A percentile compares a stretch with the other conserved stretches of the same genome.
Evolutionary conservation across 2,888 invertebrate species (phyloP).

Genomic region (Cryptus armator): DNA sequence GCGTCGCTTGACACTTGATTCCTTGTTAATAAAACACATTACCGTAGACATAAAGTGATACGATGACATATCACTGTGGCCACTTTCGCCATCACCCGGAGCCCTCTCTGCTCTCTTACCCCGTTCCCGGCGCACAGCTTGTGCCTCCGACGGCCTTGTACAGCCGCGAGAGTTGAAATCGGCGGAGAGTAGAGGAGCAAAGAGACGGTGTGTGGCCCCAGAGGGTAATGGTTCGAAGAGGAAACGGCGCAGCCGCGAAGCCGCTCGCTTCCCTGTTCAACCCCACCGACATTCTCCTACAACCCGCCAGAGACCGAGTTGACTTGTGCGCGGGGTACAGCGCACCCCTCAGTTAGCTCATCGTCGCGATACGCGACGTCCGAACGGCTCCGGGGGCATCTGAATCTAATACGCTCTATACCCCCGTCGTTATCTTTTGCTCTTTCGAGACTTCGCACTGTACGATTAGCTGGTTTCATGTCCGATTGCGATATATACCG

Average conservation of each 20-base stretch:
- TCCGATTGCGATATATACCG: not conserved
- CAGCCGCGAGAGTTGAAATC: slow-evolving; percentile 53
- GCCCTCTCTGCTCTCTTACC: slow-evolving; percentile 13
- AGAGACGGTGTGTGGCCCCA: slow-evolving; percentile 21
- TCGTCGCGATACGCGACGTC: slow-evolving; percentile 65
- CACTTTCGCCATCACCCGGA: slow-evolving; percentile 14
- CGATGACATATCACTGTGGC: slow-evolving; percentile 75
- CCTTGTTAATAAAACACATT: slow-evolving; percentile 80
- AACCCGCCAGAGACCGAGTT: slow-evolving; percentile 73
- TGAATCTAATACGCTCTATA: slow-evolving; percentile 29
- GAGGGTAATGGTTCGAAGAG: slow-evolving; percentile 79
- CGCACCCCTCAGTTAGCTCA: slow-evolving; percentile 65
- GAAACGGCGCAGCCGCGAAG: slow-evolving; percentile 80
- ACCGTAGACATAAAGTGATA: slow-evolving; percentile 79
- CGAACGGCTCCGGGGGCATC: slow-evolving; percentile 25
- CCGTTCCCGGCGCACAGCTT: slow-evolving; percentile 25
- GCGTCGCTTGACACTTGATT: slow-evolving; percentile 74
- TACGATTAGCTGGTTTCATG: not conserved
- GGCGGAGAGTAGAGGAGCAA: slow-evolving; percentile 56
- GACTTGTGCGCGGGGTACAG: slow-evolving; percentile 75
- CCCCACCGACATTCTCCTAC: slow-evolving; percentile 67
- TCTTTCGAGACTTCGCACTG: not conserved
- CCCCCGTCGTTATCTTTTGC: slow-evolving; percentile 1
- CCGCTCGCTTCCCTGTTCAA: slow-evolving; percentile 73
- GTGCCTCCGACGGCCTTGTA: slow-evolving; percentile 23